These are phyloP conservation scores for Rallus crepitans DNA, from an alignment of 2,797 vertebrate genomes.

Conservation along the genomic window DNA sequence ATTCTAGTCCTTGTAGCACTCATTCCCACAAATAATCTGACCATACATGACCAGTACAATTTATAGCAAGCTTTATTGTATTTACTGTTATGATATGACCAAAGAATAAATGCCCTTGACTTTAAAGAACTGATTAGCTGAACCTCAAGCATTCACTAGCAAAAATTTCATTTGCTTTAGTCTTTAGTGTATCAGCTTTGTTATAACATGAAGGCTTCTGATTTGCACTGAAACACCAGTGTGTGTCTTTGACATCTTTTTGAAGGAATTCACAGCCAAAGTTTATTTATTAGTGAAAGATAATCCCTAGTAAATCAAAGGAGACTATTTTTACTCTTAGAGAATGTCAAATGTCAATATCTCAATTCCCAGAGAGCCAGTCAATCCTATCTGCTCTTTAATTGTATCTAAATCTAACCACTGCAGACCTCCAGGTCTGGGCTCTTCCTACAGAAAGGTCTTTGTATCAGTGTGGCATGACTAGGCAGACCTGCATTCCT, in stretches of 20 bases:
- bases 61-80: conserved; percentile 24
- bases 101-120: neutral
- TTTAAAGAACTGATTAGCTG: conserved; percentile 29
- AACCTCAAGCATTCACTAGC: neutral
- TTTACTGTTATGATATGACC: conserved; percentile 43
- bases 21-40: conserved; percentile 51
- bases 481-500: neutral
- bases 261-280: neutral
- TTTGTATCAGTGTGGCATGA: neutral
- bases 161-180: conserved; percentile 6
- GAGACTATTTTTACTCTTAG: conserved; percentile 28
- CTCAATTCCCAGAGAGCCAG: neutral
- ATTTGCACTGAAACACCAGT: neutral
- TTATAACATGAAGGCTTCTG: neutral
- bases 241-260: neutral
- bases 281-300: conserved; percentile 61
- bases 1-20: conserved; percentile 33
- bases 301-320: conserved; percentile 33
- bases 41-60: neutral
- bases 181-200: conserved; percentile 1
- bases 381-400: conserved; percentile 33
- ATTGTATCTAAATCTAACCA: conserved; percentile 18
- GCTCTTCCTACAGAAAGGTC: neutral
- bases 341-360: conserved; percentile 12
- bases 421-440: neutral